Conservation (phyloP, 2,113 vertebrate genomes). For the Cyanoderma ruficeps region DNA sequence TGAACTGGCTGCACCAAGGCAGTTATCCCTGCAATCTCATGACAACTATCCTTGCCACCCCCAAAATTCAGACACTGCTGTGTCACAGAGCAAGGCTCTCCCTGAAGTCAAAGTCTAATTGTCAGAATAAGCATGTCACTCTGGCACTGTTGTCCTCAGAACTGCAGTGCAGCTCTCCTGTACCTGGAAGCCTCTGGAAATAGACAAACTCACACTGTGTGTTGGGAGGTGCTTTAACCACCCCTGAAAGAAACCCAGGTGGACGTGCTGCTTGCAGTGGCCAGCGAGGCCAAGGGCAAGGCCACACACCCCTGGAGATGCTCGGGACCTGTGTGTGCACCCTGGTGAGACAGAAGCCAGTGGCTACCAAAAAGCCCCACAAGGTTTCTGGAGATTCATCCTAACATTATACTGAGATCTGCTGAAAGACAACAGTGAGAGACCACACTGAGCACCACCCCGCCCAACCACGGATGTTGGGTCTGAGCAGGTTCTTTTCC, state of each 20-base stretch:
- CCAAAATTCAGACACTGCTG: neutral
- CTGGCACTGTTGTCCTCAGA: accelerated
- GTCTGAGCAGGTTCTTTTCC: neutral
- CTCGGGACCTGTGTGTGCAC: accelerated
- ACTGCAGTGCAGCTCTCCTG: neutral
- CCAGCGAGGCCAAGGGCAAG: accelerated
- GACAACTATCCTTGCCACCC: neutral
- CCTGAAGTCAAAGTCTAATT: neutral
- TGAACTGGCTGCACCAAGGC: neutral
- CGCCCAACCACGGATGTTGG: accelerated
- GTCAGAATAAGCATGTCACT: accelerated
- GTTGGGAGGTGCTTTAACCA: neutral
- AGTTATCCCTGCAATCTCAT: neutral
- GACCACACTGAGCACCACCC: neutral
- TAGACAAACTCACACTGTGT: neutral
- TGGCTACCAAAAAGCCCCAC: accelerated
- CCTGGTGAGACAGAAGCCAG: neutral
- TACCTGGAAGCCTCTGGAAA: neutral
- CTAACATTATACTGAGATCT: neutral
- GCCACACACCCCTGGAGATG: accelerated
- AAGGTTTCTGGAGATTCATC: neutral
- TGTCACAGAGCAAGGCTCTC: neutral
- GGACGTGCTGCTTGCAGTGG: neutral
- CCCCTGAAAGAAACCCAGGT: neutral
- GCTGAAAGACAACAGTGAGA: neutral